These are phyloP conservation scores for Drosophila kanekoi DNA, from an alignment of 2,888 invertebrate species.

Conservation along the genomic window DNA sequence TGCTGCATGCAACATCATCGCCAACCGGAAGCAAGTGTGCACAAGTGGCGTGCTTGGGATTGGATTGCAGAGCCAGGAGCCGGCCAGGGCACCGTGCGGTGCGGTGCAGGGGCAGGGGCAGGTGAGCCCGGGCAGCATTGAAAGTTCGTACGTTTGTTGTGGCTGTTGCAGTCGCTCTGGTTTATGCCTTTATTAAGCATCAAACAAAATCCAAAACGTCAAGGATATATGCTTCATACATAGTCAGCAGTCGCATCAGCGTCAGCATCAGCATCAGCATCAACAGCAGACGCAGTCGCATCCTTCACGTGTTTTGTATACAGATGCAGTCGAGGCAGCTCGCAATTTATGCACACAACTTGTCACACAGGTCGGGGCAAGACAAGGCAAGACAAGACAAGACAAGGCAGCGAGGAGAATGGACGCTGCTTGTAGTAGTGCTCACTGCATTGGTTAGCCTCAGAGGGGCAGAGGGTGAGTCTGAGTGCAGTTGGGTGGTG, in stretches of 20 bases:
- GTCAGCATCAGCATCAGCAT: constrained; percentile 32
- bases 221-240: constrained; percentile 75
- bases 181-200: constrained; percentile 78
- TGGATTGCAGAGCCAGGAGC: constrained; percentile 26
- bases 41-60: constrained; percentile 61
- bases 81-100: no score
- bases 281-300: constrained; percentile 48
- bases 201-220: constrained; percentile 78
- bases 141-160: constrained; percentile 50
- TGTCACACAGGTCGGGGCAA: constrained; percentile 57
- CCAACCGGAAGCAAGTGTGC: constrained; percentile 72
- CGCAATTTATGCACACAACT: constrained; percentile 77
- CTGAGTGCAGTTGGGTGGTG: not conserved
- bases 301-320: constrained; percentile 78
- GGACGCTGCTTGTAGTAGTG: not conserved
- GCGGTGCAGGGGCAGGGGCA: not conserved
- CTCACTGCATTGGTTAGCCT: constrained; percentile 60
- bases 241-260: constrained; percentile 61
- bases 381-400: constrained; percentile 22
- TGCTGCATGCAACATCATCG: constrained; percentile 66
- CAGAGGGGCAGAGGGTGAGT: constrained; percentile 1
- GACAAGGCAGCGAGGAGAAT: constrained; percentile 2
- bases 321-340: constrained; percentile 66
- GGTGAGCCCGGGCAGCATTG: constrained; percentile 39
- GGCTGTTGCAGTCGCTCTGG: constrained; percentile 38